These are phyloP conservation scores for Malachius bipustulatus DNA, from an alignment of 2,888 invertebrate species.

Conservation along the genomic window DNA sequence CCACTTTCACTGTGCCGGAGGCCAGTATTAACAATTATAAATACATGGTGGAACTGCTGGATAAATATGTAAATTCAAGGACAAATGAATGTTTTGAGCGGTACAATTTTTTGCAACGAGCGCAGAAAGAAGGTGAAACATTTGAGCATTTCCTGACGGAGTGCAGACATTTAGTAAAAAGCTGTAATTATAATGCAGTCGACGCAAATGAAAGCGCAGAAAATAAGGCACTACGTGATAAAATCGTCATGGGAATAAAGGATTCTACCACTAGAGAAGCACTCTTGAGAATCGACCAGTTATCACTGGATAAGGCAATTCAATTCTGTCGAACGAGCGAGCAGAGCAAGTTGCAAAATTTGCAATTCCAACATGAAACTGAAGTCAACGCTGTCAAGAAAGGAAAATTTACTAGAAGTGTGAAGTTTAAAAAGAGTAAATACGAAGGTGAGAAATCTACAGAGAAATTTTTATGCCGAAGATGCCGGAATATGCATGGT, in stretches of 20 bases:
- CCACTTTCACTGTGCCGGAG: too few relatives aligned
- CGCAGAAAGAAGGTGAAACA: slow-evolving; percentile 18
- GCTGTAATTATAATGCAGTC: slow-evolving; percentile 10
- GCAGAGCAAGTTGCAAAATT: slow-evolving; percentile 15
- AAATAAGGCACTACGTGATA: slow-evolving; percentile 18
- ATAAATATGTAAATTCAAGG: slow-evolving; percentile 19
- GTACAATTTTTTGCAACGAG: slow-evolving; percentile 19
- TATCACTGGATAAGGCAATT: slow-evolving; percentile 18
- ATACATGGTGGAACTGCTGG: slow-evolving; percentile 11
- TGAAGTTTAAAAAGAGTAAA: too few relatives aligned
- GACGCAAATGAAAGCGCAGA: slow-evolving; percentile 12
- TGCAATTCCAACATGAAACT: background rate
- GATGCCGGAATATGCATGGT: background rate
- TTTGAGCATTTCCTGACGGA: slow-evolving; percentile 21
- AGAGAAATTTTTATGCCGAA: background rate
- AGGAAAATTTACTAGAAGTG: too few relatives aligned
- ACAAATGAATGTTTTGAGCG: slow-evolving; percentile 21
- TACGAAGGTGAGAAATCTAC: too few relatives aligned
- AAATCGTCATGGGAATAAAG: slow-evolving; percentile 19
- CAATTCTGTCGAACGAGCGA: slow-evolving; percentile 20
- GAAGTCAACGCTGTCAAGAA: too few relatives aligned
- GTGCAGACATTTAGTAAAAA: background rate
- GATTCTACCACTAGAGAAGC: slow-evolving; percentile 18
- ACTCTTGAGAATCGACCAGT: slow-evolving; percentile 17
- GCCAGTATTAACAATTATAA: slow-evolving; percentile 12